Evolutionary conservation across 2,888 invertebrate genomes (phyloP).

Genomic region (Protonemura montana): DNA sequence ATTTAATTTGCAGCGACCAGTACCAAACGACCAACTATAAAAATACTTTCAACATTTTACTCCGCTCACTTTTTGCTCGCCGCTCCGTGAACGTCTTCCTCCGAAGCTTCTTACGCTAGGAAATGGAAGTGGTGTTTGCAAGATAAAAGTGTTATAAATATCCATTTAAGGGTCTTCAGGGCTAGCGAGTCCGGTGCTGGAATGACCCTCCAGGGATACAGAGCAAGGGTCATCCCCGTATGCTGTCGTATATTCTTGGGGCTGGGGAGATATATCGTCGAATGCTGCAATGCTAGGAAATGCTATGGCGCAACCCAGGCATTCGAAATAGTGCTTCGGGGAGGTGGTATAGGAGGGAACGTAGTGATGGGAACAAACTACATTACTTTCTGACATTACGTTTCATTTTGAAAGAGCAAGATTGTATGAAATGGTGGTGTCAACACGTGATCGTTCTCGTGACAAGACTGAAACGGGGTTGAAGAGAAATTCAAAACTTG

Average conservation of each 20-base stretch:
- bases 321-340: slow-evolving; percentile 14
- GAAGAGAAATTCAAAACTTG: too few species aligned
- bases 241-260: slow-evolving; percentile 25
- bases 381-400: slow-evolving; percentile 12
- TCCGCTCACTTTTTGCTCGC: not conserved
- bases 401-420: not conserved
- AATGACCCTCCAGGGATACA: slow-evolving; percentile 34
- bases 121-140: slow-evolving; percentile 28
- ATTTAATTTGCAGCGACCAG: not conserved
- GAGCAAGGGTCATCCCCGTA: slow-evolving; percentile 38
- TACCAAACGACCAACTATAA: not conserved
- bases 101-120: not conserved
- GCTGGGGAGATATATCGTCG: slow-evolving; percentile 29
- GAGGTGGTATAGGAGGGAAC: not conserved
- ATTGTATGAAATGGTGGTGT: not conserved
- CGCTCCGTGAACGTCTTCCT: not conserved
- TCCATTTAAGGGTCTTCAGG: slow-evolving; percentile 33
- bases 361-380: not conserved
- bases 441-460: not conserved
- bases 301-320: slow-evolving; percentile 2
- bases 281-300: slow-evolving; percentile 13
- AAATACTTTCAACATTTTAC: slow-evolving; percentile 20
- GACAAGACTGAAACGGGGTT: not conserved
- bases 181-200: slow-evolving; percentile 18
- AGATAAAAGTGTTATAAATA: slow-evolving; percentile 42